Evolutionary conservation across 2,888 invertebrate genomes (phyloP), one percentile per base, ranked within the genome.

Genomic region (Ctenicera cuprea): DNA sequence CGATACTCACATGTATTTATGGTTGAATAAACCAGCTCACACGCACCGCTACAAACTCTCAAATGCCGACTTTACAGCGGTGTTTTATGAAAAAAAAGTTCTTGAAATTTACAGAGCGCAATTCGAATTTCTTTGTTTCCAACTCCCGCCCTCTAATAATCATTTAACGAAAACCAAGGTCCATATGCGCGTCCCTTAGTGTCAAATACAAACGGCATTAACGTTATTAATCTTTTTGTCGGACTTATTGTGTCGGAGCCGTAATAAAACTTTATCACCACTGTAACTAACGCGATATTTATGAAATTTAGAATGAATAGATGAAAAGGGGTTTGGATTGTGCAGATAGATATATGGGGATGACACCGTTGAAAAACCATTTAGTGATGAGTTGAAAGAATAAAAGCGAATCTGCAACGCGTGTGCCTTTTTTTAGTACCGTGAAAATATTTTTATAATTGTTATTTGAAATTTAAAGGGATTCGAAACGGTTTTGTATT

Each of bases 1-100:
- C 79, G 79, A 80, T 79, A 81, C 81, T 80, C 73, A 57, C 74
- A 73, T 73, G 74, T 69, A 74, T 76, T 71, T 72, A 66, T 71
- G 67, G 71, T 66, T 59, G 71, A 63, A 68, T 75, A 75, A 74
- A 68, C 71, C 59, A 64, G 66, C 70, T 68, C 74, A 63, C 59
- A 66, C 38, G 64, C 54, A 33, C 70, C 66, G 74, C 61, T 62
- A 71, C 70, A 71, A 66, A 67, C 30, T 50, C 65, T 66, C 66
- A 45, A 62, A 43, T 22, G 41, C 43, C 20, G 59, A 68, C 48
- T 61, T 68, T 14, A 66, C 38, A 41, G 38, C 50, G 12, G 33
- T 18, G 12, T 66, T 52, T 66, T 41, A 12, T 41, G 14, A 41
- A 48, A 41, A 38, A 41, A 41, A 41, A n/a, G n/a, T 14, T 41